Base-by-base conservation (phyloP, 2,888 invertebrate species). In the Mythimna lalbum region DNA sequence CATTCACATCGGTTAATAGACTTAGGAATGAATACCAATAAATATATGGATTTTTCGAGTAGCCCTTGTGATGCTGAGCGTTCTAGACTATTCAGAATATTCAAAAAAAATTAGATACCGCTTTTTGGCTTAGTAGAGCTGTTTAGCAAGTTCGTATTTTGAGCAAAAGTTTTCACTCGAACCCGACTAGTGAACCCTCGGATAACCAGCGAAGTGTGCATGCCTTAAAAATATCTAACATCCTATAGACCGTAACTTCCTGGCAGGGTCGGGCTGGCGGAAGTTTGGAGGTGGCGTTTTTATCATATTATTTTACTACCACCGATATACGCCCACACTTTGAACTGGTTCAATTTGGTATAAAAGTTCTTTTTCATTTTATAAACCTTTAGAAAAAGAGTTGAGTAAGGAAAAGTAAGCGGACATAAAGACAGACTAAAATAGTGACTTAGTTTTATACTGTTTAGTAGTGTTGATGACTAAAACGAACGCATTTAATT, bases 151-250 rank as follows among this genome's bases (percentile, higher is more conserved):
- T 80, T 66, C 19, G 43, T 71, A 71, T 77, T 75, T 77, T 53
- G 61, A 73, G 72, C 62, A 61, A 74, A 83, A 81, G 68, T 81
- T 84, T 82, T 67, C 71, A 64, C 74, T 77, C 49, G 65, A 76
- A 70, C 73, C 73, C 69, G 71, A 74, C 76, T 80, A 78, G 81
- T 80, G 75, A 81, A 78, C 84, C 78, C 78, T 83, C 66, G 76
- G 72, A 78, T 82, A 83, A 65, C 78, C 83, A 83, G 80, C 74
- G 74, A 73, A 89, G 84, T 85, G 77, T 82, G 81, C 83, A 81
- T 75, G 81, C 79, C 76, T 86, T 84, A 82, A 87, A 88, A 88
- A 87, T 89, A 84, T 86, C 84, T 86, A 85, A 85, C 83, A 71
- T 84, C 66, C 81, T 82, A 82, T 80, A 83, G 74, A 79, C 73